Percentiles rank a stretch among this genome's conserved stretches.
These are phyloP conservation scores for Pristis pectinata DNA, from an alignment of 2,797 vertebrate genomes.

Conservation along the genomic window DNA sequence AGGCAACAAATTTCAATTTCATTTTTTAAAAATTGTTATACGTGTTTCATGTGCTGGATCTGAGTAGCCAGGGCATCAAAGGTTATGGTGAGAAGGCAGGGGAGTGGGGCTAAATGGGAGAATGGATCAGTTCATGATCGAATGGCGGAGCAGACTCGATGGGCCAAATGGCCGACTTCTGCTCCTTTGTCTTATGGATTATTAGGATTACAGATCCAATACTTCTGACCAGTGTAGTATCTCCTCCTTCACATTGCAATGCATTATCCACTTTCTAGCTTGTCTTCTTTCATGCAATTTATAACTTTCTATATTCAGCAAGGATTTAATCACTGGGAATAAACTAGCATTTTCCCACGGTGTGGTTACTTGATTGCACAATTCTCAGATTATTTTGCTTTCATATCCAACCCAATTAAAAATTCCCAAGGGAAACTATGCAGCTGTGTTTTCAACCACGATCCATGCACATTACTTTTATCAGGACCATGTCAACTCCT, in stretches of 20 bases:
- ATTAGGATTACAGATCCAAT: neutral
- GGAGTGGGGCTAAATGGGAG: no score
- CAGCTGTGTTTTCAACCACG: no score
- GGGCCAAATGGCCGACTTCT: no score
- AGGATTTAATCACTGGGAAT: neutral
- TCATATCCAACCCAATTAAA: neutral
- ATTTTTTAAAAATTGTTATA: neutral
- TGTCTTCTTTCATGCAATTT: neutral
- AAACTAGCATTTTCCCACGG: neutral
- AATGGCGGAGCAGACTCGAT: no score
- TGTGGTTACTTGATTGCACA: neutral
- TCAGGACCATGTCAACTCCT: no score
- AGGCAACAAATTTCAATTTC: neutral
- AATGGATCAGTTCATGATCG: no score
- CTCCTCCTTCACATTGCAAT: neutral
- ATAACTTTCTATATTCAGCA: no score
- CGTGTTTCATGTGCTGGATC: neutral
- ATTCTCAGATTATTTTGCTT: neutral
- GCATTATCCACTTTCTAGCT: neutral
- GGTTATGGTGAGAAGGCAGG: no score
- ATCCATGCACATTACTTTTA: neutral
- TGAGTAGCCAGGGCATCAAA: no score
- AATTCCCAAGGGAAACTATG: neutral
- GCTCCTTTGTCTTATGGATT: no score
- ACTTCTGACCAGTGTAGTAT: neutral